Evolutionary conservation across 2,113 vertebrate species (phyloP).

Genomic region (Pluvianellus socialis): DNA sequence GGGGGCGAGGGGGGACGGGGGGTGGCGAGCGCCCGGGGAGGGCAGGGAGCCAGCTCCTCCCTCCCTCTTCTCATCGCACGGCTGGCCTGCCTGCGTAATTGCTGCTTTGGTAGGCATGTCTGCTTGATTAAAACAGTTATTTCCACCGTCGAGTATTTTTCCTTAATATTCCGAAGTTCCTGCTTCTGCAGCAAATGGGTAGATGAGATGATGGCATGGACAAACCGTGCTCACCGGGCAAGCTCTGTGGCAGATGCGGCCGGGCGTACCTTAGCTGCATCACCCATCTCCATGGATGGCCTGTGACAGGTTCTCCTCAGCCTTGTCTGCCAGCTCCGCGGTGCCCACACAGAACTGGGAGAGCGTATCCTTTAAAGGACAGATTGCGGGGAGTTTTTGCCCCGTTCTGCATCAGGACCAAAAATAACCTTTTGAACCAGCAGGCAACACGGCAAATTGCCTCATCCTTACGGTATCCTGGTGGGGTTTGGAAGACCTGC

Average conservation of each 20-base stretch:
- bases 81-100: rapidly evolving
- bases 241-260: background rate
- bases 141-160: background rate
- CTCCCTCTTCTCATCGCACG: rapidly evolving
- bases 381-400: background rate
- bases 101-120: background rate
- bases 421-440: background rate
- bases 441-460: background rate
- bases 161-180: background rate
- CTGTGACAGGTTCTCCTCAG: background rate
- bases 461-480: background rate
- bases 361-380: background rate
- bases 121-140: background rate
- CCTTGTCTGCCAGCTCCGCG: background rate
- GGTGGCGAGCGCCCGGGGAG: background rate
- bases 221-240: rapidly evolving
- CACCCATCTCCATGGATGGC: rapidly evolving
- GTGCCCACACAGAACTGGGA: background rate
- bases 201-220: rapidly evolving
- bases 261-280: too few species aligned
- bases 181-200: background rate
- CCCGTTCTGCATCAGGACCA: background rate
- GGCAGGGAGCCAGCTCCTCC: background rate
- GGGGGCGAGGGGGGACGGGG: background rate
- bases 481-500: background rate